Evolutionary conservation across 92 coral and sea anemone species (phyloP).

Genomic region (Porites evermanni): DNA sequence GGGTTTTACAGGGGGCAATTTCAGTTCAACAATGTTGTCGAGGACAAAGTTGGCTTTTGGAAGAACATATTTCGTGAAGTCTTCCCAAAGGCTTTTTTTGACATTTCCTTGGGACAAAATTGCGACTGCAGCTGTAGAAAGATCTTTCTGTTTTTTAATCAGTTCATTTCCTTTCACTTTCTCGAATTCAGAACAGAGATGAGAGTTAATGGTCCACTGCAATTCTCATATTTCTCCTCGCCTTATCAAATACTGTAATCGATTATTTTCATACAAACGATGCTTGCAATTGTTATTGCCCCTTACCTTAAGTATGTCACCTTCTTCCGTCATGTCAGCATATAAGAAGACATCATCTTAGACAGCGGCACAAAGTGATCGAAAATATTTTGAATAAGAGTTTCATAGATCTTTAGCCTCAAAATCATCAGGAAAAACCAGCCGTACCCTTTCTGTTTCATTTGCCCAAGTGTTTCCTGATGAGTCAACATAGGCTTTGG

Average conservation of each 20-base stretch:
- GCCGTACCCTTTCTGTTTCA: conserved; percentile 18
- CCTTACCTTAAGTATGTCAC: background rate
- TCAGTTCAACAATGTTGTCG: conserved; percentile 7
- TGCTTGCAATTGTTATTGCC: background rate
- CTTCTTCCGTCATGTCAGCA: background rate
- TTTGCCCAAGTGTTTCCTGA: conserved; percentile 50
- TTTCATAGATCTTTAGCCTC: conserved; percentile 23
- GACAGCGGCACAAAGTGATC: background rate
- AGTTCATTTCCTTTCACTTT: conserved; percentile 31
- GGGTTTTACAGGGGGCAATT: conserved; percentile 48
- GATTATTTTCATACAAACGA: background rate
- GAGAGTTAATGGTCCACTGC: conserved; percentile 27
- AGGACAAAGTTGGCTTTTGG: conserved; percentile 33
- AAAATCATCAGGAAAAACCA: conserved; percentile 7
- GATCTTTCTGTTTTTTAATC: conserved; percentile 30
- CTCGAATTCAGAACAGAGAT: conserved; percentile 39
- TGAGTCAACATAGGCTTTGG: conserved; percentile 39
- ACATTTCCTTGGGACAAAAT: conserved; percentile 15
- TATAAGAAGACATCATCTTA: no score
- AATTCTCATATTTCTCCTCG: conserved; percentile 15
- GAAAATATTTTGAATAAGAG: conserved; percentile 23
- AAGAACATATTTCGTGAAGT: conserved; percentile 22
- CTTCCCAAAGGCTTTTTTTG: conserved; percentile 34
- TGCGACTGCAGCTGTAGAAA: background rate
- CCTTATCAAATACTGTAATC: conserved; percentile 12